Conservation (phyloP, 2,888 invertebrate species). For the Piscicola geometra region DNA sequence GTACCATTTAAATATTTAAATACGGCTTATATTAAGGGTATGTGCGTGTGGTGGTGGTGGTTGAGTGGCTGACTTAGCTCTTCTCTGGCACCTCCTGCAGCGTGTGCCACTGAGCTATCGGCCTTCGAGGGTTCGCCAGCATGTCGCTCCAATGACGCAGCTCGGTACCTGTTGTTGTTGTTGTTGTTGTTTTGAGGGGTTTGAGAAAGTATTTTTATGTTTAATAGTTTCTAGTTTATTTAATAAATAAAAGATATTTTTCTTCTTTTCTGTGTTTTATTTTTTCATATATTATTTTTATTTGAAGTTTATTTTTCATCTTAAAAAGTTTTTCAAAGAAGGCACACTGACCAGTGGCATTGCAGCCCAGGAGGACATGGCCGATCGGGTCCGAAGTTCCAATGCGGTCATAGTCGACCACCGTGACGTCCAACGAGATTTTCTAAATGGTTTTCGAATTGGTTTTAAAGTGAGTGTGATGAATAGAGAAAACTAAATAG, state of each 20-base stretch:
- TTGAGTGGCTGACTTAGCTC: constrained; percentile 42
- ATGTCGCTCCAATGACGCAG: constrained; percentile 99
- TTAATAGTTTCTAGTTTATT: too few species aligned
- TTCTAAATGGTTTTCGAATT: constrained; percentile 71
- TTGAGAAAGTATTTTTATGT: too few species aligned
- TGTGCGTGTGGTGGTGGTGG: too few species aligned
- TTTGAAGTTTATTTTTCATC: neutral
- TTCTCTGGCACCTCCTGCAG: constrained; percentile 91
- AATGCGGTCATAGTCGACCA: constrained; percentile 99
- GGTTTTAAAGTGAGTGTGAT: neutral
- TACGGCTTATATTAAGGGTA: too few species aligned
- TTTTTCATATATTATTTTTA: too few species aligned
- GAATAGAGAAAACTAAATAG: too few species aligned
- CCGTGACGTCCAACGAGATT: constrained; percentile 96
- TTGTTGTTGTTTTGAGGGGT: too few species aligned
- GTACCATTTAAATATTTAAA: too few species aligned
- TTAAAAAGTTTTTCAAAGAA: neutral
- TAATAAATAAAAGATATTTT: too few species aligned
- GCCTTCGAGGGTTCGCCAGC: constrained; percentile 96
- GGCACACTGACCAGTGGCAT: constrained; percentile 67
- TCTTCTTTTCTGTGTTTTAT: too few species aligned
- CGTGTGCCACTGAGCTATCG: constrained; percentile 99
- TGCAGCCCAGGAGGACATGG: constrained; percentile 84
- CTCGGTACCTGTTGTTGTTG: constrained; percentile 72
- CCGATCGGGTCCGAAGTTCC: constrained; percentile 99